These are phyloP conservation scores for Tachysurus fulvidraco DNA, from an alignment of 2,113 vertebrate genomes.

Conservation along the genomic window DNA sequence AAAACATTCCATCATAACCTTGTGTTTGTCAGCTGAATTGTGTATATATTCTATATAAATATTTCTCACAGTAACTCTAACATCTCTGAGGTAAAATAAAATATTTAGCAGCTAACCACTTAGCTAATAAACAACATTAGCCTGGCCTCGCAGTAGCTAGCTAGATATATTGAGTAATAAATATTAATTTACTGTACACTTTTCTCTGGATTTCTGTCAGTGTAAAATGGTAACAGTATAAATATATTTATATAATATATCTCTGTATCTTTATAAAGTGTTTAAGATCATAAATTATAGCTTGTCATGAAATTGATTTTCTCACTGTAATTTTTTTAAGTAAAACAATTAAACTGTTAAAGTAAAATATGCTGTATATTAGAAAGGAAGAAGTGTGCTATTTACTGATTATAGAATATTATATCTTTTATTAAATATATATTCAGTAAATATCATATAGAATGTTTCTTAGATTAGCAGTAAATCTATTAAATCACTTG, in stretches of 20 bases:
- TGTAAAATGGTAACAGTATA: too few relatives aligned
- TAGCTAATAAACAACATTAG: neutral
- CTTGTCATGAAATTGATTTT: too few relatives aligned
- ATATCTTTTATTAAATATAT: neutral
- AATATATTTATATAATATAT: too few relatives aligned
- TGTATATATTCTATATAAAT: neutral
- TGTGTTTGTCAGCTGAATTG: neutral
- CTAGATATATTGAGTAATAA: neutral
- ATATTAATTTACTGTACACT: neutral
- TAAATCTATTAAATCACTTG: neutral
- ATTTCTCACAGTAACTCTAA: neutral
- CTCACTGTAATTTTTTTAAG: too few relatives aligned
- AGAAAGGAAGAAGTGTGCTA: neutral
- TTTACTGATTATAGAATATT: neutral
- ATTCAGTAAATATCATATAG: neutral
- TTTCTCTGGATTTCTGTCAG: neutral
- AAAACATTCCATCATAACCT: too few relatives aligned
- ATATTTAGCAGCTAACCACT: neutral
- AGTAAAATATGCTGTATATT: neutral
- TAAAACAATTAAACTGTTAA: too few relatives aligned
- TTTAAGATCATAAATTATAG: neutral
- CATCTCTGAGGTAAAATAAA: neutral
- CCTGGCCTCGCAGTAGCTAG: neutral
- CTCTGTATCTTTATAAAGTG: too few relatives aligned
- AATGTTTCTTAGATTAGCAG: neutral